These are phyloP conservation scores for Catagonus wagneri DNA, from an alignment of 2,113 vertebrate genomes.

Conservation along the genomic window DNA sequence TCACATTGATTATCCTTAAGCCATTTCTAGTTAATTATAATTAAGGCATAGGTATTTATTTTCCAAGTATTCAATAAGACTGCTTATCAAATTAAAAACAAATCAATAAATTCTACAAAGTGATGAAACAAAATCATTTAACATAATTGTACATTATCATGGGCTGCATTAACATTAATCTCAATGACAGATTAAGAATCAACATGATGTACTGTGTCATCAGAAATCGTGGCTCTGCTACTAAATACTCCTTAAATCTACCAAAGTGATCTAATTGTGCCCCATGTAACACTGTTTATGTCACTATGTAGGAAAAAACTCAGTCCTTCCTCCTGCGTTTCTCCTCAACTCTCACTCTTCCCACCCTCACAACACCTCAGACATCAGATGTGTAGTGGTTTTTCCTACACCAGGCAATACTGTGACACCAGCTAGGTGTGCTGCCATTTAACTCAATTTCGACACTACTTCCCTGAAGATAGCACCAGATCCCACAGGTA, in stretches of 20 bases:
- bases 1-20: constrained; percentile 64
- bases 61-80: constrained; percentile 64
- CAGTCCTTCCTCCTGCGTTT: neutral
- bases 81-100: constrained; percentile 51
- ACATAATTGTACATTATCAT: constrained; percentile 41
- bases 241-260: constrained; percentile 11
- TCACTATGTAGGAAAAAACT: neutral
- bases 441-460: neutral
- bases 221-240: neutral
- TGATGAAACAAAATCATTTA: constrained; percentile 65
- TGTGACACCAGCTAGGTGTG: neutral
- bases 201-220: neutral
- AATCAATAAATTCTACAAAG: constrained; percentile 59
- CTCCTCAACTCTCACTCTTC: neutral
- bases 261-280: neutral
- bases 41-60: constrained; percentile 65
- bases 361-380: neutral
- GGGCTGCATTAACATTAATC: constrained; percentile 35
- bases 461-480: neutral
- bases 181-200: constrained; percentile 25
- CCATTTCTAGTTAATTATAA: constrained; percentile 67
- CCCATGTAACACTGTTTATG: neutral
- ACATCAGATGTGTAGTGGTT: accelerated
- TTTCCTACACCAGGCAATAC: neutral
- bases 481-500: neutral